Evolutionary conservation across 2,797 vertebrate species (phyloP), one percentile per base, ranked within the genome.

Genomic region (Chanos chanos): DNA sequence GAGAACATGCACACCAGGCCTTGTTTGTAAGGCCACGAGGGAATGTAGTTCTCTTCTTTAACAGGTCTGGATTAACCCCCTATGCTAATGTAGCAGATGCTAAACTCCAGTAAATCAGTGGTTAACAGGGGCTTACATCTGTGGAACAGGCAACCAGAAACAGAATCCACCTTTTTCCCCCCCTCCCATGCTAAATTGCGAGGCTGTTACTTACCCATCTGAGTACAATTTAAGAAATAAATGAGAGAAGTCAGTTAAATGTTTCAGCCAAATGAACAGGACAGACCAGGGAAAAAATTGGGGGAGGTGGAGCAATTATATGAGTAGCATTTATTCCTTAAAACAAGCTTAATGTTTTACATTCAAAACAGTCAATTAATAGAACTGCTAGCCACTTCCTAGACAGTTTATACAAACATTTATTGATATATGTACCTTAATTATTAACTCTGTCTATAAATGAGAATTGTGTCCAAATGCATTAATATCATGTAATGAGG

Each of bases 61-160:
- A 77, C 80, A 37, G 76, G 80, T 78, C 61, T 52, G 81, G 77
- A 82, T 86, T 83, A 88, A 84, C 80, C 78, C 80, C 78, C 76
- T 79, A 80, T 81, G 81, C 79, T 86, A 88, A 89, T 83, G 73
- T 51, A 77, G 72, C 86, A 86, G 81, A 84, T 85, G 83, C 77
- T 79, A 74, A 79, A 79, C 70, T 68, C 73, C 78, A 77, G 82
- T 85, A 87, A 86, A 82, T 84, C 77, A 77, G 72, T 72, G 74
- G 74, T 81, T 80, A 83, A 78, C 75, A 79, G 73, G 74, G n/a
- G 56, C 41, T 74, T 67, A 55, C 73, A 74, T 79, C 73, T 83
- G 81, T 69, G 69, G 65, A 73, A 74, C 66, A 78, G 71, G 68
- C 72, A 82, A 74, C 64, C 49, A 60, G 71, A 75, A 76, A 73